Evolutionary conservation across 2,797 vertebrate genomes (phyloP), one percentile per base, ranked within the genome.

Genomic region (Siniperca scherzeri): DNA sequence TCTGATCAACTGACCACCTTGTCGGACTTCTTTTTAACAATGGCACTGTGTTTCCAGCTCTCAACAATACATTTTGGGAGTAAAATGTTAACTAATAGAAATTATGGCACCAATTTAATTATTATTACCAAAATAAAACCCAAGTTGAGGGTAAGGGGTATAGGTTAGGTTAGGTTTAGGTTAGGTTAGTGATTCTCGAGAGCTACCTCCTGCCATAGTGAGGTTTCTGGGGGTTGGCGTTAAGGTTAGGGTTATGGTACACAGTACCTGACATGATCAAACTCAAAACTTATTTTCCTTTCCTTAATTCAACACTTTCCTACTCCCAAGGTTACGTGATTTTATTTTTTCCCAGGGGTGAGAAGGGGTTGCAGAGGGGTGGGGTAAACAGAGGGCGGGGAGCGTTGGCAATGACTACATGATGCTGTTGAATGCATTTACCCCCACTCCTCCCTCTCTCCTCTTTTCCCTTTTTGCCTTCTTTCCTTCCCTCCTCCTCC

Each of bases 371-470:
- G 17, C 27, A 57, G 53, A 21, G 57, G 50, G 38, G 13, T 50
- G 14, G 22, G 27, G 50, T 27, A 53, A 66, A 62, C 17, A 4
- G 61, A 42, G 50, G 22, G 4, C 3, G 21, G 12, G 22, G 30
- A 36, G 48, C 5, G 56, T 80, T 85, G 84, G 88, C 85, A 87
- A 80, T 87, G 83, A 85, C 83, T 88, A 87, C 85, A 91, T 92
- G 82, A 70, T 78, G 64, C 59, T 66, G 48, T 80, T 77, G 70
- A 81, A 77, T 78, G 60, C 81, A 73, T 74, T 48, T 17, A 38
- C 27, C 59, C 60, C 7, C 8, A 17, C 67, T 55, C 44, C 38
- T 61, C n/a, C 66, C 22, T 6, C 46, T 7, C 13, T 40, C 48
- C 30, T 66, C 27, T 3, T 19, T n/a, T 25, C 12, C 13, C 33